These are phyloP conservation scores for Rhinophrynus dorsalis DNA, from an alignment of 2,797 vertebrate species.

Conservation along the genomic window DNA sequence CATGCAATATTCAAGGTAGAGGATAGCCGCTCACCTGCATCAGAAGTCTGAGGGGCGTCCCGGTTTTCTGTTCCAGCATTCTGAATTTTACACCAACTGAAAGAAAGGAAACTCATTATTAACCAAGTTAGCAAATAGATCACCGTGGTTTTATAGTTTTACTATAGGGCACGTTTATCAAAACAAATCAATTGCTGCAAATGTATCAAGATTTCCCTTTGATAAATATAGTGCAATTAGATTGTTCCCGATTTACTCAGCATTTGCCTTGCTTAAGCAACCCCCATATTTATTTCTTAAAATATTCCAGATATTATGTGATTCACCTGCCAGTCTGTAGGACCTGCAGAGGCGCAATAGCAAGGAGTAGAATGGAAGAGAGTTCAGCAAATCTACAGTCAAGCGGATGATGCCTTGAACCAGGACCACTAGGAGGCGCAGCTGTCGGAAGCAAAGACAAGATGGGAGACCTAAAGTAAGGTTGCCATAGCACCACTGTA, in stretches of 20 bases:
- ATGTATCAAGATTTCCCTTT: too few species aligned
- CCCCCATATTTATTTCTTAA: too few species aligned
- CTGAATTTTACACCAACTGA: slow-evolving; percentile 92
- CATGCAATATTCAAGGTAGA: not conserved
- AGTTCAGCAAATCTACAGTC: slow-evolving; percentile 86
- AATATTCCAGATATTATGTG: too few species aligned
- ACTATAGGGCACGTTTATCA: too few species aligned
- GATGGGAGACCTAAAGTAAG: not conserved
- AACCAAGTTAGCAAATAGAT: too few species aligned
- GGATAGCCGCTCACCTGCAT: slow-evolving; percentile 82
- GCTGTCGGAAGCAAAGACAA: slow-evolving; percentile 60
- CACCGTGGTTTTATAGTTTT: too few species aligned
- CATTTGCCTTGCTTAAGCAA: too few species aligned
- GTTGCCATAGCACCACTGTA: not conserved
- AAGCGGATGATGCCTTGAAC: slow-evolving; percentile 90
- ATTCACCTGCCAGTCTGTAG: slow-evolving; percentile 86
- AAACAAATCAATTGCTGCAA: too few species aligned
- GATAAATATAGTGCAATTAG: too few species aligned
- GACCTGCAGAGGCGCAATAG: slow-evolving; percentile 80
- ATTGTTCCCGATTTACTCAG: too few species aligned
- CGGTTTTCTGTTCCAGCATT: slow-evolving; percentile 82
- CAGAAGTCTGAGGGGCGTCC: slow-evolving; percentile 83
- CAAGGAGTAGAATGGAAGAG: slow-evolving; percentile 85
- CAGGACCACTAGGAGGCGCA: slow-evolving; percentile 87
- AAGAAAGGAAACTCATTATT: slow-evolving; percentile 26